Percentiles rank a stretch among this genome's conserved stretches.
These are phyloP conservation scores for Reticulitermes lucifugus DNA, from an alignment of 2,888 invertebrate species.

Conservation along the genomic window DNA sequence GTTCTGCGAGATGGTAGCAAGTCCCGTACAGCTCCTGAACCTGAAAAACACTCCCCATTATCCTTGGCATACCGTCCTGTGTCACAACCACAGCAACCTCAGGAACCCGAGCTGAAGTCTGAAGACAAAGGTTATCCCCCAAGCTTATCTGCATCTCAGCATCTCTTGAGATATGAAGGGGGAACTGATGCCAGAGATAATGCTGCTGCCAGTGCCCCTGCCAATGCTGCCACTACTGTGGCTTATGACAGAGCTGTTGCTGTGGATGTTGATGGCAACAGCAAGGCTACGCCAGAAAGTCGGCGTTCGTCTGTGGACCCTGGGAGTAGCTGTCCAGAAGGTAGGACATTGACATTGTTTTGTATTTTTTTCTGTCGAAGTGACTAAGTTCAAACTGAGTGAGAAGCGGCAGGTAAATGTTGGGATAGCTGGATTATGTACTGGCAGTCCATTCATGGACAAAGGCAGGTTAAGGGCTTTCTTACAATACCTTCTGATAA, in stretches of 20 bases:
- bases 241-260: slow-evolving; percentile 64
- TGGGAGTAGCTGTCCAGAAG: slow-evolving; percentile 66
- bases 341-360: slow-evolving; percentile 57
- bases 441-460: too few species aligned
- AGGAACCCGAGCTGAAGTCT: slow-evolving; percentile 65
- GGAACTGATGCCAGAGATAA: slow-evolving; percentile 44
- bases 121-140: slow-evolving; percentile 41
- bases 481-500: too few species aligned
- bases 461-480: too few species aligned
- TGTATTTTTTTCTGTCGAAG: too few species aligned
- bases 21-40: slow-evolving; percentile 42
- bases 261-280: slow-evolving; percentile 56
- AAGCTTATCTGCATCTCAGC: slow-evolving; percentile 34
- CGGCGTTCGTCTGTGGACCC: slow-evolving; percentile 54
- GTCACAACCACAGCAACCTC: slow-evolving; percentile 56
- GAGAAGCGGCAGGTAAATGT: too few species aligned
- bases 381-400: too few species aligned
- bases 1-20: slow-evolving; percentile 71
- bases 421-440: too few species aligned
- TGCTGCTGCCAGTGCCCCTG: slow-evolving; percentile 55
- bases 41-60: slow-evolving; percentile 56
- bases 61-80: slow-evolving; percentile 65
- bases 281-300: slow-evolving; percentile 55
- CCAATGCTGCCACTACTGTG: slow-evolving; percentile 60
- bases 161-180: slow-evolving; percentile 47